Evolutionary conservation across 2,888 invertebrate genomes (phyloP).

Genomic region (Seladonia tumulorum): DNA sequence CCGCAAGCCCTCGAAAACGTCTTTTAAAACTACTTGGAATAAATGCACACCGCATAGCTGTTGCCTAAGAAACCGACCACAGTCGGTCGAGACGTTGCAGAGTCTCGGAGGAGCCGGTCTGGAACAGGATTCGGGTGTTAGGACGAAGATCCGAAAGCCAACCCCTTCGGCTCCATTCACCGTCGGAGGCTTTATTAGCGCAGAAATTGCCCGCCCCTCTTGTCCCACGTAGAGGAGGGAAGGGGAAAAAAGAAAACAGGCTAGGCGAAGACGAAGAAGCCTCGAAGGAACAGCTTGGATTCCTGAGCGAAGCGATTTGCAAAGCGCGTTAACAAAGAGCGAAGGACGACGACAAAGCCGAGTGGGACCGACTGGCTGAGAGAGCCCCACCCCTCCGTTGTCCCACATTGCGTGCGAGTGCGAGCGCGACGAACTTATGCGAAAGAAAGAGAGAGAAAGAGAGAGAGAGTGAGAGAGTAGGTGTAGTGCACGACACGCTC

Average conservation of each 20-base stretch:
- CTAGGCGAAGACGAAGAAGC: slow-evolving; percentile 2
- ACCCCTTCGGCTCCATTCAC: slow-evolving; percentile 1
- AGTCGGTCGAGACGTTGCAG: not conserved
- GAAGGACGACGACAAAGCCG: slow-evolving; percentile 42
- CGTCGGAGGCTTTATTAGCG: slow-evolving; percentile 4
- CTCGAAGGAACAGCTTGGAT: slow-evolving; percentile 22
- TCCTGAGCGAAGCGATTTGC: slow-evolving; percentile 43
- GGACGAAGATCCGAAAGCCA: not conserved
- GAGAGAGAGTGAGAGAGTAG: not conserved
- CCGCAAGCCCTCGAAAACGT: not conserved
- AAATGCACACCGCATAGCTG: not conserved
- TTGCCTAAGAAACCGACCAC: not conserved
- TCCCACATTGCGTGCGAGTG: slow-evolving; percentile 13
- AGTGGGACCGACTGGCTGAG: not conserved
- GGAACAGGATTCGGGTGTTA: not conserved
- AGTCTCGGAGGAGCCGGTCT: not conserved
- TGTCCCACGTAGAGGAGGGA: too few relatives aligned
- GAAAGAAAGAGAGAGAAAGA: too few relatives aligned
- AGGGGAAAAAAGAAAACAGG: not conserved
- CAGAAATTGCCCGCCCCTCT: not conserved
- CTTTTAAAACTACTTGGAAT: not conserved
- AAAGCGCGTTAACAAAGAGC: slow-evolving; percentile 54
- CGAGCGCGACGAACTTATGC: not conserved
- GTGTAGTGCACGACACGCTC: slow-evolving; percentile 16
- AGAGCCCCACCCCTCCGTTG: slow-evolving; percentile 3